A percentile compares a stretch with the other conserved stretches of the same genome.
Evolutionary conservation across 2,113 vertebrate species (phyloP).

Genomic region (Ramphastos sulfuratus): DNA sequence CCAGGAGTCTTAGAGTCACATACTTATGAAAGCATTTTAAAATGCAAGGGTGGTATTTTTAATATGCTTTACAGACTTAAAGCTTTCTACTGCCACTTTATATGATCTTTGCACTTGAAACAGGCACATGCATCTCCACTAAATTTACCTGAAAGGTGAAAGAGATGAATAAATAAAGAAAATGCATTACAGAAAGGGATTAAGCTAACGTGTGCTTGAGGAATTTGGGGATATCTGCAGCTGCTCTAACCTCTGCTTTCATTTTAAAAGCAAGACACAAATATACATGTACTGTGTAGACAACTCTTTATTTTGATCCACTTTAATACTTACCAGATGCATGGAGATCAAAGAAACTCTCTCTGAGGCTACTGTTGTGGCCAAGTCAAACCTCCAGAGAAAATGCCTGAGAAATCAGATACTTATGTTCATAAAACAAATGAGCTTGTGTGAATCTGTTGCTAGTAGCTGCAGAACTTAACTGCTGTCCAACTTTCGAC

Average conservation of each 20-base stretch:
- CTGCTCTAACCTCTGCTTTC: background rate
- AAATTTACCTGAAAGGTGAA: background rate
- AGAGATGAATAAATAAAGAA: background rate
- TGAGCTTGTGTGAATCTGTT: background rate
- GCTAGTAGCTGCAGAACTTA: background rate
- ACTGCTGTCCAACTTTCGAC: background rate
- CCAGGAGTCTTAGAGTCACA: background rate
- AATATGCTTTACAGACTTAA: background rate
- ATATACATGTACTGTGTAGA: background rate
- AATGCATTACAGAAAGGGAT: background rate
- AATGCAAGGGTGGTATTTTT: background rate
- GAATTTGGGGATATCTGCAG: background rate
- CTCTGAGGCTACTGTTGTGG: background rate
- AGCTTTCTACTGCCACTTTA: background rate
- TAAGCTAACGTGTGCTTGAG: accelerated
- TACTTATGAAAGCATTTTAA: background rate
- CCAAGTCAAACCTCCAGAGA: background rate
- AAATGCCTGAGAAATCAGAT: background rate
- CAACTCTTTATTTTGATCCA: constrained; percentile 30
- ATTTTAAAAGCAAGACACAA: background rate
- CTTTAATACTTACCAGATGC: constrained; percentile 45
- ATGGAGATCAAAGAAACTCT: background rate
- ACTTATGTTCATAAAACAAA: constrained; percentile 1
- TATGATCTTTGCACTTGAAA: background rate
- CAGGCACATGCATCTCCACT: background rate